Base-by-base conservation (phyloP, 2,888 invertebrate genomes). In the Heliconius sara region DNA sequence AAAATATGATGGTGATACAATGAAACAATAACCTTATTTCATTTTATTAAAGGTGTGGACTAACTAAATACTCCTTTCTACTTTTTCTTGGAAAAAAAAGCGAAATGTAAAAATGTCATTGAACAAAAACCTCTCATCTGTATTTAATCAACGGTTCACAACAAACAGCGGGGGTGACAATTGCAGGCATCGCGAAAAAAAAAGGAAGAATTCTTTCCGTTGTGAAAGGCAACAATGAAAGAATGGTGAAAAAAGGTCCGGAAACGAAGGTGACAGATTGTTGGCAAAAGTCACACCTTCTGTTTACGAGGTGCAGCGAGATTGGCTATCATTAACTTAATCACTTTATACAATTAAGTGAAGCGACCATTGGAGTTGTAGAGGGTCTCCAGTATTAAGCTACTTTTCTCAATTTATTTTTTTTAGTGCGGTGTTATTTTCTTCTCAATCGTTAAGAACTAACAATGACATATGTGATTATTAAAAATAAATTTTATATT, bases 281-380 rank as follows among this genome's bases (percentile, higher is more conserved):
- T 88, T 93, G 92, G 93, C 93, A 91, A 89, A 95, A 94, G 94
- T 95, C 94, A 95, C 95, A 95, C 95, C 94, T 94, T 94, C 91
- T 94, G 95, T 93, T 94, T 93, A 93, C 94, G 92, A 92, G 81
- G 89, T 91, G 86, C 91, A 91, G 89, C 91, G 87, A 88, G 85
- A 95, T 95, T 94, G 94, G 93, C 93, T 93, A 94, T 94, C 95
- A 93, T 95, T 95, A 94, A 95, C 94, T 95, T 93, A 93, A 94
- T 94, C 91, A 92, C 93, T 95, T 94, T 92, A 94, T 94, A 93
- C 94, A 94, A 95, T 95, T 94, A 95, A 93, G 92, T 89, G 86
- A 89, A 90, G 89, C 89, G 88, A 88, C 91, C 92, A 92, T 93
- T 93, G 91, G 89, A 90, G 91, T 88, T 87, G 87, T 86, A 83